These are phyloP conservation scores for Tenodera sinensis DNA, from an alignment of 2,888 invertebrate genomes.

Conservation along the genomic window DNA sequence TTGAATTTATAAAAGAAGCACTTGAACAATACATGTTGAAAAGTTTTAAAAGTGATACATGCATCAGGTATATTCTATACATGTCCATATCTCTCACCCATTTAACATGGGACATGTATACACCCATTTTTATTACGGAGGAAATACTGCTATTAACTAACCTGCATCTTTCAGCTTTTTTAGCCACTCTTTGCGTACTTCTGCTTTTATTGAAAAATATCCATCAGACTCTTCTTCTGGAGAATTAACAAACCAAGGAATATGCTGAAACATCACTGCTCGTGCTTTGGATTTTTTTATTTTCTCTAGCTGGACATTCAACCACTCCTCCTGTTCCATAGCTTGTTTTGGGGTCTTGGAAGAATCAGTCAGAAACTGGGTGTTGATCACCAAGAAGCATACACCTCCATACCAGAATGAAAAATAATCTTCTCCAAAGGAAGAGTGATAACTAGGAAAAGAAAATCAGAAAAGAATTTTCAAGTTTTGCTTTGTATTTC, in stretches of 20 bases:
- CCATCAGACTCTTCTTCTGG: slow-evolving; percentile 40
- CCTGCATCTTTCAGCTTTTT: slow-evolving; percentile 44
- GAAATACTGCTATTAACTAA: slow-evolving; percentile 25
- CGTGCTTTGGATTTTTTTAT: slow-evolving; percentile 36
- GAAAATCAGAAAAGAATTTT: too few relatives aligned
- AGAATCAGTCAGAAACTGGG: slow-evolving; percentile 44
- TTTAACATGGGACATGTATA: too few relatives aligned
- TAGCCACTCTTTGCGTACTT: slow-evolving; percentile 40
- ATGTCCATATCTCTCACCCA: too few relatives aligned
- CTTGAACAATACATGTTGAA: too few relatives aligned
- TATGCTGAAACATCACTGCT: slow-evolving; percentile 47
- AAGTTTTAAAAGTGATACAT: too few relatives aligned
- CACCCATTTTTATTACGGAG: too few relatives aligned
- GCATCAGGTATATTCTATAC: too few relatives aligned
- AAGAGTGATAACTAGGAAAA: slow-evolving; percentile 35
- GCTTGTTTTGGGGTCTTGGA: slow-evolving; percentile 39
- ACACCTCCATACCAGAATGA: slow-evolving; percentile 49
- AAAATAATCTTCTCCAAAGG: slow-evolving; percentile 50
- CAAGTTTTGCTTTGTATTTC: too few relatives aligned
- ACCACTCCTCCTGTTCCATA: slow-evolving; percentile 45
- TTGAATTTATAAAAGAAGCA: too few relatives aligned
- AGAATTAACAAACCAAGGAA: slow-evolving; percentile 45
- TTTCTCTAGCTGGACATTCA: slow-evolving; percentile 41
- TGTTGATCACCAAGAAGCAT: slow-evolving; percentile 47
- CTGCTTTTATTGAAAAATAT: slow-evolving; percentile 43